These are phyloP conservation scores for Embidobia sp. DNA, from an alignment of 2,888 invertebrate species.

Conservation along the genomic window DNA sequence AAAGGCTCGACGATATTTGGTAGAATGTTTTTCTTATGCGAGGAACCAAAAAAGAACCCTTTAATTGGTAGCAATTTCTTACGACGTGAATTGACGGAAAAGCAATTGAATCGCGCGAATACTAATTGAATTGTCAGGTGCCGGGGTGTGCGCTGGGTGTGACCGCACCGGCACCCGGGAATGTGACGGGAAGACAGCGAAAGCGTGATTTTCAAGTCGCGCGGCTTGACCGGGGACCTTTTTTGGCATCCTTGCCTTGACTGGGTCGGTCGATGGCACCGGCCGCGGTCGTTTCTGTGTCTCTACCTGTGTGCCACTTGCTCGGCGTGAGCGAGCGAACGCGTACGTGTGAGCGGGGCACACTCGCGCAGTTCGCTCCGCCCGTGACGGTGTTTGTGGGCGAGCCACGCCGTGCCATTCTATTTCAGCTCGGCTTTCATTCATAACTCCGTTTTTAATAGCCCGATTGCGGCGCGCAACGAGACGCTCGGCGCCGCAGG, in stretches of 20 bases:
- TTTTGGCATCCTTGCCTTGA: slow-evolving; percentile 59
- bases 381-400: slow-evolving; percentile 72
- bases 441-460: slow-evolving; percentile 81
- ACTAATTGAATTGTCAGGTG: slow-evolving; percentile 79
- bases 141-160: slow-evolving; percentile 68
- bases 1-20: no score
- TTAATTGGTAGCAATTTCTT: no score
- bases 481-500: slow-evolving; percentile 69
- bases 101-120: not conserved
- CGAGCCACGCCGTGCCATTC: slow-evolving; percentile 80
- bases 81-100: not conserved
- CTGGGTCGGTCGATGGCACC: slow-evolving; percentile 66
- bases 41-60: no score
- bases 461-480: slow-evolving; percentile 70
- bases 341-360: slow-evolving; percentile 34
- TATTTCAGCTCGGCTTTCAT: slow-evolving; percentile 80
- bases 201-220: slow-evolving; percentile 68
- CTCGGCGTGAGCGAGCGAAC: slow-evolving; percentile 36
- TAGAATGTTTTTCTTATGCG: no score
- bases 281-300: slow-evolving; percentile 49
- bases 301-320: slow-evolving; percentile 57
- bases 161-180: slow-evolving; percentile 71
- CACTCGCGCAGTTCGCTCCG: slow-evolving; percentile 52
- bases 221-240: slow-evolving; percentile 48
- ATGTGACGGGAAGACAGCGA: slow-evolving; percentile 75